Evolutionary conservation across 2,888 invertebrate species (phyloP).

Genomic region (Noctuana brunneofusca): DNA sequence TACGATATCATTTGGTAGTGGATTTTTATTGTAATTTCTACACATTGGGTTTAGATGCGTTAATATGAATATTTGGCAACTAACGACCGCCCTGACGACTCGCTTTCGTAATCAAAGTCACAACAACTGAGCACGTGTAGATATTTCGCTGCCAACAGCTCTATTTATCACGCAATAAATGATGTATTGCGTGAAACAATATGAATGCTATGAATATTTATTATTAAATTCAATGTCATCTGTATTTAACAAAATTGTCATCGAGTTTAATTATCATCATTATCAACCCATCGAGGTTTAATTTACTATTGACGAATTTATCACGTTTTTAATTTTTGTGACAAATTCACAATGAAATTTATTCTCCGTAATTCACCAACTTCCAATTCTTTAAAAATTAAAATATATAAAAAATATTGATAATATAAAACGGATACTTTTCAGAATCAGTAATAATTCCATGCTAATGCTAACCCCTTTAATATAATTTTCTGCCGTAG

Average conservation of each 20-base stretch:
- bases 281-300: neutral
- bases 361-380: too few species aligned
- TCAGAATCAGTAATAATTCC: neutral
- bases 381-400: too few species aligned
- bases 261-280: too few species aligned
- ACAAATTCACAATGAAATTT: too few species aligned
- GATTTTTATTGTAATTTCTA: too few species aligned
- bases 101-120: slow-evolving; percentile 21
- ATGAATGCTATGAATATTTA: neutral
- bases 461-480: neutral
- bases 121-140: slow-evolving; percentile 21
- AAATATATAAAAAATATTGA: too few species aligned
- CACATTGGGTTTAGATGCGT: neutral
- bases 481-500: neutral
- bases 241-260: neutral
- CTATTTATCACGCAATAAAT: slow-evolving; percentile 6
- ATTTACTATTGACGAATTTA: neutral
- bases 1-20: too few species aligned
- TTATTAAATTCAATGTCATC: neutral
- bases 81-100: slow-evolving; percentile 4
- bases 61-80: slow-evolving; percentile 17
- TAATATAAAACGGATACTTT: too few species aligned
- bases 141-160: slow-evolving; percentile 27
- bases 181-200: slow-evolving; percentile 3
- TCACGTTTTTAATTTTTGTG: too few species aligned